Base-by-base conservation (phyloP, 2,797 vertebrate species). In the Lacerta viridis region DNA sequence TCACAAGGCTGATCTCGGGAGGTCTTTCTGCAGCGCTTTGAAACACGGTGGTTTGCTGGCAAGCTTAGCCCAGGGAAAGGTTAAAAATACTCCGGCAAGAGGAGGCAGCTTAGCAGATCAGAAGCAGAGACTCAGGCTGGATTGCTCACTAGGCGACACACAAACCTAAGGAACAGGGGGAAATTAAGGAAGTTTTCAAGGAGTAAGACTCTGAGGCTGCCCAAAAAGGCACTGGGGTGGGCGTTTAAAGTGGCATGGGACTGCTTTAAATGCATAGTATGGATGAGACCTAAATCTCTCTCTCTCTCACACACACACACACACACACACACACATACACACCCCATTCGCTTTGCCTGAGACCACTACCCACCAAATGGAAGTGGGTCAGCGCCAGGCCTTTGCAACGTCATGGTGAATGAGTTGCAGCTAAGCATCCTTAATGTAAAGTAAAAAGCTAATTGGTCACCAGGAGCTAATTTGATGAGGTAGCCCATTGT, bases 1-100 rank as follows among this genome's bases (percentile, higher is more conserved):
- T 92, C 95, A 92, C 3, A 0, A 88, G 84, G 88, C 88, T 3
- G 2, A 92, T 72, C 29, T 39, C 88, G 85, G 72, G 78, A 81
- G 87, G 89, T 4, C 41, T 90, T 91, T 87, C 91, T 78, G 41
- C 79, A 0, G 80, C 79, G 84, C 89, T 78, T 50, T 1, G 88
- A 87, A 92, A 90, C 89, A 92, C 91, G 76, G 91, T 90, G 90
- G 91, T 89, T 80, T 89, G 82, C 93, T 6, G 89, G 91, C 92
- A 95, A 55, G 95, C 94, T 96, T 94, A 96, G 88, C 88, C 18
- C 87, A 93, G 94, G 87, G 93, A 91, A 95, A 95, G 94, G 94
- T 95, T 95, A 96, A 95, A 95, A 95, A 96, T 95, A 95, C 86
- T 84, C 50, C 5, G 15, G 78, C 46, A 18, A 61, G 78, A 87